These are phyloP conservation scores for Drosophila subquinaria DNA, from an alignment of 2,888 invertebrate genomes.

Conservation along the genomic window DNA sequence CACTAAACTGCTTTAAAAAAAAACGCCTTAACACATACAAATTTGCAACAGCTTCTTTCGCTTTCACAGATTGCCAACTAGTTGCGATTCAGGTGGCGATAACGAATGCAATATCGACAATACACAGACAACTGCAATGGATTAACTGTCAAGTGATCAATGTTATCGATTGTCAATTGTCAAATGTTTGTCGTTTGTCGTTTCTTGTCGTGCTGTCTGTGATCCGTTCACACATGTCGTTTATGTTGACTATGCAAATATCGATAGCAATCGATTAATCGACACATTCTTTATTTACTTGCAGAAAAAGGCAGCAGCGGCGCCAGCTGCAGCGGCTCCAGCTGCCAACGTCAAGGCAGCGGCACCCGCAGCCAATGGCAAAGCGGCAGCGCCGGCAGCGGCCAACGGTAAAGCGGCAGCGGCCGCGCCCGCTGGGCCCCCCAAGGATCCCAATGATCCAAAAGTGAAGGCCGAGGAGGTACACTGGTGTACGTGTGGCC, in stretches of 20 bases:
- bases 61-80: conserved; percentile 57
- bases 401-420: conserved; percentile 60
- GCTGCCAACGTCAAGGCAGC: conserved; percentile 50
- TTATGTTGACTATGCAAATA: background rate
- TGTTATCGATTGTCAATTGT: conserved; percentile 35
- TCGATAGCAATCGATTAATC: conserved; percentile 24
- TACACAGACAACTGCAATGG: conserved; percentile 25
- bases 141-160: conserved; percentile 50
- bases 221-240: conserved; percentile 8
- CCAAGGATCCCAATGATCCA: conserved; percentile 83
- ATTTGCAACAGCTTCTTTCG: conserved; percentile 46
- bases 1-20: background rate
- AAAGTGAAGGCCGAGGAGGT: conserved; percentile 84
- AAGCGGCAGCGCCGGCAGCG: conserved; percentile 70
- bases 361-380: conserved; percentile 59
- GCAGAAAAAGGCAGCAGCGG: conserved; percentile 82
- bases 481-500: conserved; percentile 78
- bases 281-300: conserved; percentile 31
- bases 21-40: background rate
- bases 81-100: conserved; percentile 10
- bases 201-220: conserved; percentile 48
- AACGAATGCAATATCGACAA: conserved; percentile 11
- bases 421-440: conserved; percentile 75
- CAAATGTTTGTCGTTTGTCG: conserved; percentile 24
- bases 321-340: conserved; percentile 57